Conservation (phyloP, 1,140 invertebrate genomes). For the Achatina immaculata region DNA sequence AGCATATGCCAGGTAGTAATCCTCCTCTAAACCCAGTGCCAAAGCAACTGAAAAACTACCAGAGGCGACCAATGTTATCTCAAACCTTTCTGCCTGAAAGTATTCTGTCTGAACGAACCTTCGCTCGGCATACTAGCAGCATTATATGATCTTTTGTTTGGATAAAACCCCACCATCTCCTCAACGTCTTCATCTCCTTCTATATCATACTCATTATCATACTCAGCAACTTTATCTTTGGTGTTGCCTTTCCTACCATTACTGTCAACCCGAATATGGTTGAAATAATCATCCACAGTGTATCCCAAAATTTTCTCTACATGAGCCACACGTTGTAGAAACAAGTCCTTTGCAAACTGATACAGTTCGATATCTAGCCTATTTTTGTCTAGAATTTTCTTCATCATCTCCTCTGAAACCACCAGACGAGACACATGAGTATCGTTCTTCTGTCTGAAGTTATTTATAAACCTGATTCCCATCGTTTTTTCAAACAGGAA, state of each 20-base stretch:
- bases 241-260: not conserved
- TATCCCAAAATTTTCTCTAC: constrained; percentile 3
- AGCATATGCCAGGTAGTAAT: no score
- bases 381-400: constrained; percentile 86
- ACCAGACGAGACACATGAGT: constrained; percentile 71
- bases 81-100: no score
- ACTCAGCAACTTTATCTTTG: not conserved
- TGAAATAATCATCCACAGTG: constrained; percentile 22
- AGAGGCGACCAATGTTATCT: no score
- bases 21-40: no score
- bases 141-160: no score
- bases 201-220: not conserved
- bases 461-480: constrained; percentile 77
- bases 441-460: constrained; percentile 55
- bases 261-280: not conserved
- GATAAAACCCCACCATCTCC: no score
- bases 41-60: no score
- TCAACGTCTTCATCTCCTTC: not conserved
- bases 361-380: constrained; percentile 93
- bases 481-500: constrained; percentile 99
- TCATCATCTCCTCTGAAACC: constrained; percentile 81
- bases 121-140: no score
- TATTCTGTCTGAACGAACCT: no score
- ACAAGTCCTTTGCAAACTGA: constrained; percentile 87
- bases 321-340: constrained; percentile 78